Evolutionary conservation across 2,113 vertebrate genomes (phyloP).

Genomic region (Camelus dromedarius): DNA sequence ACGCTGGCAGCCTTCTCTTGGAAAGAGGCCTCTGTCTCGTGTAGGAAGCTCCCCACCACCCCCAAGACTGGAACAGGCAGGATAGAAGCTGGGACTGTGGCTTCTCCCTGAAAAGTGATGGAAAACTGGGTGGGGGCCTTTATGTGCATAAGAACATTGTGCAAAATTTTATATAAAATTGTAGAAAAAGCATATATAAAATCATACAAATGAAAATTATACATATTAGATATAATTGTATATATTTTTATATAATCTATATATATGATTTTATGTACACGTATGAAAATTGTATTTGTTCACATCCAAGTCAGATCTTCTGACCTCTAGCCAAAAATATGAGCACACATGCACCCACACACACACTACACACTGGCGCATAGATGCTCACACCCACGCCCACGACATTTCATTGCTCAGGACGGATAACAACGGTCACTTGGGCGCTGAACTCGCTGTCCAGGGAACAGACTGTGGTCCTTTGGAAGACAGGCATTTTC

Average conservation of each 20-base stretch:
- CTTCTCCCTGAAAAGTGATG: not conserved
- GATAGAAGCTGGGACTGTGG: not conserved
- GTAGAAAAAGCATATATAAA: not conserved
- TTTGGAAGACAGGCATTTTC: not conserved
- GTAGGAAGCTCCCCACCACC: not conserved
- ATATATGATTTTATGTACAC: not conserved
- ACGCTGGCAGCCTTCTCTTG: not conserved
- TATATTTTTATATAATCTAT: not conserved
- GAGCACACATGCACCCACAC: not conserved
- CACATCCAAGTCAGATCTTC: not conserved
- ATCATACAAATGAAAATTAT: not conserved
- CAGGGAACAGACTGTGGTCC: not conserved
- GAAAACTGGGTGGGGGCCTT: too few relatives aligned
- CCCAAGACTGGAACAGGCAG: too few relatives aligned
- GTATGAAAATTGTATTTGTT: not conserved
- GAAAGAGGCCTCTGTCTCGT: not conserved
- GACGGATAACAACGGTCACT: not conserved
- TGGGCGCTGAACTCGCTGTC: accelerated
- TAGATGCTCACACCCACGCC: not conserved
- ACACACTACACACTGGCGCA: accelerated
- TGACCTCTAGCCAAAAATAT: not conserved
- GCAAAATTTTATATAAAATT: not conserved
- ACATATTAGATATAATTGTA: not conserved
- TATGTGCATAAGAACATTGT: not conserved
- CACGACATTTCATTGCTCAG: too few relatives aligned